Evolutionary conservation across 2,888 invertebrate species (phyloP).

Genomic region (Apamea epomidion): DNA sequence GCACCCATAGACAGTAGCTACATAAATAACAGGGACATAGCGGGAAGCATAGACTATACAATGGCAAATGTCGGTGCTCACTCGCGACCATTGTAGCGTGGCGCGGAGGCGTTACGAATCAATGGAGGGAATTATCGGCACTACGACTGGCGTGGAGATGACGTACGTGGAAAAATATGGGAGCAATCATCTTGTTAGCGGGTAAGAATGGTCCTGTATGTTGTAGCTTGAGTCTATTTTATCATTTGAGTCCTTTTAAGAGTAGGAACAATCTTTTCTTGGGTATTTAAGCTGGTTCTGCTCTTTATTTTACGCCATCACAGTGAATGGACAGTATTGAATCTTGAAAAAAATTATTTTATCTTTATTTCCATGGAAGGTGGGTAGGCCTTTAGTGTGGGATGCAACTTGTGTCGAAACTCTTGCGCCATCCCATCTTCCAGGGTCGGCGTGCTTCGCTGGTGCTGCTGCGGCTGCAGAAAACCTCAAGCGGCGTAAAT

Average conservation of each 20-base stretch:
- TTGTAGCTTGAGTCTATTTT: neutral
- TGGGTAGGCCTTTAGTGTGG: no score
- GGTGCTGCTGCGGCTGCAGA: no score
- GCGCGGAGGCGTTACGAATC: constrained; percentile 91
- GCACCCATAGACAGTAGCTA: constrained; percentile 68
- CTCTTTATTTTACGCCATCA: no score
- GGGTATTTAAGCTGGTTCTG: neutral
- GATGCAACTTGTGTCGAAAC: no score
- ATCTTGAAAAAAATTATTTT: neutral
- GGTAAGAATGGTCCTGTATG: constrained; percentile 12
- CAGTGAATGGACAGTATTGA: neutral
- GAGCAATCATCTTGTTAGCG: constrained; percentile 52
- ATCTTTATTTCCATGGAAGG: no score
- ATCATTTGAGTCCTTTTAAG: neutral
- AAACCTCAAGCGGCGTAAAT: no score
- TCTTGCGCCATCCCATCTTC: no score
- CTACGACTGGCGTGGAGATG: constrained; percentile 76
- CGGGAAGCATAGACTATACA: constrained; percentile 87
- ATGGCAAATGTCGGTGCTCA: constrained; percentile 89
- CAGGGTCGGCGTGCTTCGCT: no score
- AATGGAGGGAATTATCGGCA: constrained; percentile 91
- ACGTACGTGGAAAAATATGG: constrained; percentile 51
- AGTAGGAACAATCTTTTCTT: neutral
- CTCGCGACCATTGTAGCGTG: constrained; percentile 90
- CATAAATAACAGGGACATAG: constrained; percentile 86